A percentile compares a stretch with the other conserved stretches of the same genome.
These are phyloP conservation scores for Atlantisia rogersi DNA, from an alignment of 2,113 vertebrate genomes.

Conservation along the genomic window DNA sequence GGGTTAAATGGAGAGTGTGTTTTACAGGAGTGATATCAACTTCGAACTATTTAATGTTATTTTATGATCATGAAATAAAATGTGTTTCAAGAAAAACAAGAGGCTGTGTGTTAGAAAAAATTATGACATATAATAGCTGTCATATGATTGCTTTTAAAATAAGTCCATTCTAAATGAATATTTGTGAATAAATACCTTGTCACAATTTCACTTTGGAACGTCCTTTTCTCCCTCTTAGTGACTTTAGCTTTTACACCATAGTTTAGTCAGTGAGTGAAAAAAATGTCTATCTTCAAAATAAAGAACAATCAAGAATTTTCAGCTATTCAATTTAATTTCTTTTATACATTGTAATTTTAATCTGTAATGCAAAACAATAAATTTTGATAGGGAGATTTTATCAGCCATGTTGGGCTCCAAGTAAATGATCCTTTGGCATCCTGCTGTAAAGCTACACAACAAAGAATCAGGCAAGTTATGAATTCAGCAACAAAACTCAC, in stretches of 20 bases:
- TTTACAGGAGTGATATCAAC: background rate
- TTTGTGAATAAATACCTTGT: background rate
- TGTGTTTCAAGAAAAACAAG: background rate
- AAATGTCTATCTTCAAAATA: background rate
- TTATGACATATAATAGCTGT: background rate
- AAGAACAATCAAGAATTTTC: background rate
- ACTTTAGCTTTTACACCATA: background rate
- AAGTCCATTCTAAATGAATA: background rate
- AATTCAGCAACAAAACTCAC: conserved; percentile 13
- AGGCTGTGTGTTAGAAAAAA: background rate
- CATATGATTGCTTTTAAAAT: background rate
- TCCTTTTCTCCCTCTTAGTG: background rate
- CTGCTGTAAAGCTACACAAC: background rate
- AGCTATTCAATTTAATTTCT: background rate
- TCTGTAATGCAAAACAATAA: background rate
- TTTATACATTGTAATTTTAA: background rate
- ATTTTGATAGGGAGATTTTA: background rate
- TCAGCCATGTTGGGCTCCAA: background rate
- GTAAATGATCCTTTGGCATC: background rate
- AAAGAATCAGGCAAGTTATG: background rate
- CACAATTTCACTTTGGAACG: background rate
- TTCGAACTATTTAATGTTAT: background rate
- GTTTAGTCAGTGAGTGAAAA: background rate
- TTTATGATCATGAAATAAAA: background rate
- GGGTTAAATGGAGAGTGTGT: background rate